phyloP scores from a whole-genome alignment of 2,797 vertebrate genomes.

The Mionectes olivaceus region DNA sequence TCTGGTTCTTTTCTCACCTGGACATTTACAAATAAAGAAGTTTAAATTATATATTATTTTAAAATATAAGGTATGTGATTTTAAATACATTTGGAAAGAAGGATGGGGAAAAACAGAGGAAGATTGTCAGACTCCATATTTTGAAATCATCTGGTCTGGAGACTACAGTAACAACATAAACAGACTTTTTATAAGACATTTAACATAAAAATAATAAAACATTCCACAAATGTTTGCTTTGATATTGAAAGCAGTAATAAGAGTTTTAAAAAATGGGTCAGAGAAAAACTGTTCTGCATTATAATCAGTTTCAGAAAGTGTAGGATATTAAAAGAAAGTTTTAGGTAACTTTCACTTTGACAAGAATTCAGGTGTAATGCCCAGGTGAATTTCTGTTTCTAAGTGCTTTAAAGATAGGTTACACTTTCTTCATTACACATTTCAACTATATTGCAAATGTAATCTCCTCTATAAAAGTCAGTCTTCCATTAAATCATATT shows the following conservation, averaged over 20 bases:
- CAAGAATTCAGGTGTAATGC: not conserved
- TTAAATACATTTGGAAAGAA: not conserved
- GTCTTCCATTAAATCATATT: not conserved
- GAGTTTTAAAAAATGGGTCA: not conserved
- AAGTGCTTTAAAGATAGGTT: not conserved
- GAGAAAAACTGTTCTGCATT: slow-evolving; percentile 4
- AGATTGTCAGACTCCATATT: not conserved
- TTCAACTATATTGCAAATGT: not conserved
- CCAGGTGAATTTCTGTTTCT: not conserved
- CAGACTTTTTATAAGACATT: not conserved
- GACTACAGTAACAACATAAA: not conserved
- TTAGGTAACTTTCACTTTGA: not conserved
- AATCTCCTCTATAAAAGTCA: not conserved
- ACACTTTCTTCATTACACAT: not conserved
- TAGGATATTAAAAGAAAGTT: not conserved
- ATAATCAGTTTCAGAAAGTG: not conserved
- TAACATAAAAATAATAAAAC: not conserved
- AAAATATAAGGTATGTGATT: not conserved
- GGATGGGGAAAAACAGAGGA: not conserved
- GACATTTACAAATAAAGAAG: slow-evolving; percentile 44
- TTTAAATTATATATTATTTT: not conserved
- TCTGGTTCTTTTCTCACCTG: slow-evolving; percentile 80
- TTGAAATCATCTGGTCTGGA: not conserved
- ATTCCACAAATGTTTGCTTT: not conserved
- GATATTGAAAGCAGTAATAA: not conserved